phyloP scores from a whole-genome alignment of 2,113 vertebrate genomes.

The Eptatretus burgeri region DNA sequence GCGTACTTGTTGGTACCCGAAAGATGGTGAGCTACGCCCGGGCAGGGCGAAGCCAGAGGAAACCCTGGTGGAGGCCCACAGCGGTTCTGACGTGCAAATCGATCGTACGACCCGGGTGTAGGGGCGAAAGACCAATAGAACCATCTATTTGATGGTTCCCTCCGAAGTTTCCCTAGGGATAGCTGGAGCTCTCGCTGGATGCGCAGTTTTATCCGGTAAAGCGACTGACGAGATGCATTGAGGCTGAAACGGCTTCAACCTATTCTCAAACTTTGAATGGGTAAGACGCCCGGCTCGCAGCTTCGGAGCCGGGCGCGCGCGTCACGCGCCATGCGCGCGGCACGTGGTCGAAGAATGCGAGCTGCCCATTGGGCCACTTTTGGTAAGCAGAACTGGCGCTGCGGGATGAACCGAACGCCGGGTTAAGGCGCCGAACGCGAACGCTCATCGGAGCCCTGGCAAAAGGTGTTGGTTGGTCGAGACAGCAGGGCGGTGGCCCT shows the following conservation, averaged over 20 bases:
- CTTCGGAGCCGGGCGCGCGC: neutral
- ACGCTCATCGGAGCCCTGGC: neutral
- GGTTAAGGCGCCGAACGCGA: neutral
- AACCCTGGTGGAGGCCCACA: neutral
- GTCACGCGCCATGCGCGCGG: too few species aligned
- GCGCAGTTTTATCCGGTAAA: neutral
- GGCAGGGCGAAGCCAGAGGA: too few species aligned
- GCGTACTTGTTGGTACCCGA: conserved; percentile 11
- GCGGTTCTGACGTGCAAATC: neutral
- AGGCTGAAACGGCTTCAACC: neutral
- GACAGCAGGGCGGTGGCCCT: neutral
- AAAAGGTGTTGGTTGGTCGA: neutral
- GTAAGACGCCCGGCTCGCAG: neutral
- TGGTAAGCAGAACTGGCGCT: conserved; percentile 3
- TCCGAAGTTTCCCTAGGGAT: neutral
- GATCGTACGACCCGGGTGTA: neutral
- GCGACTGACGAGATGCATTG: neutral
- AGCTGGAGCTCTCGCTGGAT: neutral
- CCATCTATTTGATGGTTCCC: neutral
- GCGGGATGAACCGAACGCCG: neutral
- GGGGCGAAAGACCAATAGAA: neutral
- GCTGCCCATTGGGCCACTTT: neutral
- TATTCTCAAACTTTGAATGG: conserved; percentile 2
- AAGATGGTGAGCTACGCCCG: conserved; percentile 8
- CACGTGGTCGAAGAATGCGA: neutral